A percentile compares a stretch with the other conserved stretches of the same genome.
Conservation (phyloP, 2,797 vertebrate species). For the Helarctos malayanus region DNA sequence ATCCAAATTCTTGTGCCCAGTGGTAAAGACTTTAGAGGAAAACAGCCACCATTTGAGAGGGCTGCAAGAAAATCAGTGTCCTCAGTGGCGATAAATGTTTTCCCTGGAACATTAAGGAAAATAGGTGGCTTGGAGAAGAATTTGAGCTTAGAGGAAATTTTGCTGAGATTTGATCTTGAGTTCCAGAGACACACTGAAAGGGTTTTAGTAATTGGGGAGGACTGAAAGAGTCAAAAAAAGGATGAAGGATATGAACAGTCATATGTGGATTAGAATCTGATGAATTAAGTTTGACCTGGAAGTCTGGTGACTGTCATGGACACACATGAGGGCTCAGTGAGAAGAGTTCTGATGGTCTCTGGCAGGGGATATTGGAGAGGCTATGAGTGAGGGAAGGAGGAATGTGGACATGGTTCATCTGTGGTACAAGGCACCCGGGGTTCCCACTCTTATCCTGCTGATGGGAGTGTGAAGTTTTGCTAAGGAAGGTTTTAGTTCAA, state of each 20-base stretch:
- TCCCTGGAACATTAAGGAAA: background rate
- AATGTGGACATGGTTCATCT: background rate
- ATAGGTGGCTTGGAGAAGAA: background rate
- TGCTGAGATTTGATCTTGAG: background rate
- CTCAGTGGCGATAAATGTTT: background rate
- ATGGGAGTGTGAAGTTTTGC: background rate
- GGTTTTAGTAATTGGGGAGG: background rate
- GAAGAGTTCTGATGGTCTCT: background rate
- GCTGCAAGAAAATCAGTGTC: background rate
- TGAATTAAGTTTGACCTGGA: background rate
- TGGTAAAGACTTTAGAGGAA: background rate
- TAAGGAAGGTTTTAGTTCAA: background rate
- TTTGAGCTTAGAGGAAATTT: background rate
- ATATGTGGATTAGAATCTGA: background rate
- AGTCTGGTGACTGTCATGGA: background rate
- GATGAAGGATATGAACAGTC: background rate
- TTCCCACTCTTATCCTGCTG: background rate
- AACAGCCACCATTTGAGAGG: background rate
- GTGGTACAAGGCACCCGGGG: too few relatives aligned
- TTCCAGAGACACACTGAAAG: background rate
- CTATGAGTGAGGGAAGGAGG: background rate
- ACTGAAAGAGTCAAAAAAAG: background rate
- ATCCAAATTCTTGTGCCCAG: background rate
- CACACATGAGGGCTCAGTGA: background rate
- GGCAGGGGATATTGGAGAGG: background rate